Evolutionary conservation across 2,113 vertebrate genomes (phyloP), one percentile per base, ranked within the genome.

Genomic region (Periophthalmus modestus): DNA sequence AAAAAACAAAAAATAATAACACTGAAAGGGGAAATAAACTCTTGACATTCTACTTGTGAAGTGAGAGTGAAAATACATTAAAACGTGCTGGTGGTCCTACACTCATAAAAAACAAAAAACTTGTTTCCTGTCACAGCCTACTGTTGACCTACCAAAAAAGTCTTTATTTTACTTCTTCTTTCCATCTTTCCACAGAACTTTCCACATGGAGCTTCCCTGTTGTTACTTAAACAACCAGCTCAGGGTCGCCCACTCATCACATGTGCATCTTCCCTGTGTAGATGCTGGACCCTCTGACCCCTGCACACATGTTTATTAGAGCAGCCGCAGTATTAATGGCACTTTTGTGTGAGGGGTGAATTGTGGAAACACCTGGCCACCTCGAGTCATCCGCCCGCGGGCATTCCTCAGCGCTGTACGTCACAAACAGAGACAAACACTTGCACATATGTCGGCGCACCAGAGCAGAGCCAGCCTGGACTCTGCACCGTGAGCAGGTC

Each of bases 351-450:
- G 52, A 3, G 48, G 61, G 66, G 68, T 12, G 0, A 66, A 77
- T 43, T 61, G 70, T 83, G 84, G 85, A 88, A 90, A 90, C 88
- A 89, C 84, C 87, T 84, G 87, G 82, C 48, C 79, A 67, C 82
- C 79, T 83, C 71, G 84, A 85, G 63, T 74, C 69, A 43, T 0
- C 59, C 24, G 28, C 68, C 71, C 68, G 0, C 72, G 71, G 2
- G 73, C 81, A 84, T 85, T 77, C 78, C 76, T 71, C 71, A 23
- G 71, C 21, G 69, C 66, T 43, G 18, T 52, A 82, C 19, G 48
- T 77, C 71, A 70, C 67, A 73, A 34, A 75, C 18, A 59, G 75
- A 68, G 43, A 67, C 62, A 55, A 65, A 65, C 62, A 65, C 62
- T 65, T n/a, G 34, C 50, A 59, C 59, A 62, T 15, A 46, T 34